Evolutionary conservation across 2,113 vertebrate species (phyloP).

Genomic region (Dryoscopus gambensis): DNA sequence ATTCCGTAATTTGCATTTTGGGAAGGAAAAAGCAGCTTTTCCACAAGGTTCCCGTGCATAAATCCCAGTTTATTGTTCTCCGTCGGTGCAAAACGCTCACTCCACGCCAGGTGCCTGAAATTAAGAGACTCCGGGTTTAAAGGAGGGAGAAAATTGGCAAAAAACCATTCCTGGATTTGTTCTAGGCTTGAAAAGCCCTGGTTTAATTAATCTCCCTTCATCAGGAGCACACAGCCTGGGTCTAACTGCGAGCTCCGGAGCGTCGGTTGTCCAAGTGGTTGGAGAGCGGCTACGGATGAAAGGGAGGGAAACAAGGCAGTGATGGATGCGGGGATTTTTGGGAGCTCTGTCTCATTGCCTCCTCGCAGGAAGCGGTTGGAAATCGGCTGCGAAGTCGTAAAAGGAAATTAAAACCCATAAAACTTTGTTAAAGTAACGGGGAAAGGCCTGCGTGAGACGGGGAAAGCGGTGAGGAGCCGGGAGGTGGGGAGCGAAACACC

Average conservation of each 20-base stretch:
- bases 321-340: slow-evolving; percentile 20
- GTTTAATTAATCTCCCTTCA: slow-evolving; percentile 65
- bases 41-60: not conserved
- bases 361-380: not conserved
- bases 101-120: slow-evolving; percentile 5
- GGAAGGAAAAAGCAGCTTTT: slow-evolving; percentile 14
- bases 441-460: not conserved
- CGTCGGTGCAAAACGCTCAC: not conserved
- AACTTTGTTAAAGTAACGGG: not conserved
- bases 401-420: slow-evolving; percentile 64
- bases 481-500: not conserved
- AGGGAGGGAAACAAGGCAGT: slow-evolving; percentile 47
- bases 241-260: slow-evolving; percentile 51
- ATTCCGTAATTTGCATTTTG: slow-evolving; percentile 21
- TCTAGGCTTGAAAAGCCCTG: slow-evolving; percentile 15
- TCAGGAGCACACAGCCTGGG: slow-evolving; percentile 22
- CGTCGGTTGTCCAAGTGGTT: slow-evolving; percentile 40
- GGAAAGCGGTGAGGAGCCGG: not conserved
- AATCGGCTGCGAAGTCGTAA: slow-evolving; percentile 48
- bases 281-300: slow-evolving; percentile 30
- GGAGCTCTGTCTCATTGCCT: slow-evolving; percentile 42
- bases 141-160: slow-evolving; percentile 15
- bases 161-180: slow-evolving; percentile 3
- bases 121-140: not conserved
- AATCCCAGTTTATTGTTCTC: slow-evolving; percentile 43